A percentile compares a stretch with the other conserved stretches of the same genome.
phyloP scores from a whole-genome alignment of 2,113 vertebrate genomes.

The Atrichornis clamosus region DNA sequence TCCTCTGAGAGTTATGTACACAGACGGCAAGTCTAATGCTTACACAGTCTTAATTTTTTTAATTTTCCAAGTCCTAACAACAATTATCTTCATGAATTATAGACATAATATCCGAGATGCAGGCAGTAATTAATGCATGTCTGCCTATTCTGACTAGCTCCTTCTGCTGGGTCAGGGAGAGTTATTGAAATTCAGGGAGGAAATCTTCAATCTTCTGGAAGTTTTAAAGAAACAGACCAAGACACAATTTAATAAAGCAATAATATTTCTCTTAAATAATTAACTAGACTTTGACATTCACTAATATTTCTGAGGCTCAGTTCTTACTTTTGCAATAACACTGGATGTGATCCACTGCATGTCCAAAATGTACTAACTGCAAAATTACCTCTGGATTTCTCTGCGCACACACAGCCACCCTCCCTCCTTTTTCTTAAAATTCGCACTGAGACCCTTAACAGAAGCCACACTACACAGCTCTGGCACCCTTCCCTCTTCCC shows the following conservation, averaged over 20 bases:
- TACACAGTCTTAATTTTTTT: conserved; percentile 34
- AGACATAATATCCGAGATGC: conserved; percentile 44
- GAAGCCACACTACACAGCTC: neutral
- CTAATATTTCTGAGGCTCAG: neutral
- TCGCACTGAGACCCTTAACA: neutral
- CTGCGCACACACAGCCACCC: neutral
- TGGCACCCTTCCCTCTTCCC: neutral
- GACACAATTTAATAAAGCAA: conserved; percentile 63
- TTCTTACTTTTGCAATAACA: neutral
- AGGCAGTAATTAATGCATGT: conserved; percentile 65
- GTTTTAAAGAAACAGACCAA: conserved; percentile 53
- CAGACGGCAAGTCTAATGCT: neutral
- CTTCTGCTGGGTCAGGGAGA: conserved; percentile 61
- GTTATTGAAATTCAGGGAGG: conserved; percentile 59
- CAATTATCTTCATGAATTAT: conserved; percentile 70
- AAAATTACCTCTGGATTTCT: neutral
- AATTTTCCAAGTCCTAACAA: conserved; percentile 28
- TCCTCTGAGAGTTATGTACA: conserved; percentile 10
- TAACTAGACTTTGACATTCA: conserved; percentile 46
- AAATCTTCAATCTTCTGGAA: conserved; percentile 50
- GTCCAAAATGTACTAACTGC: neutral
- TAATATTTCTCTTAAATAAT: conserved; percentile 70
- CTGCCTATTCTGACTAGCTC: conserved; percentile 61
- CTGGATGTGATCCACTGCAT: neutral
- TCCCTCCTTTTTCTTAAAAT: neutral